Conservation (phyloP, 2,113 vertebrate species). For the Callithrix jacchus region DNA sequence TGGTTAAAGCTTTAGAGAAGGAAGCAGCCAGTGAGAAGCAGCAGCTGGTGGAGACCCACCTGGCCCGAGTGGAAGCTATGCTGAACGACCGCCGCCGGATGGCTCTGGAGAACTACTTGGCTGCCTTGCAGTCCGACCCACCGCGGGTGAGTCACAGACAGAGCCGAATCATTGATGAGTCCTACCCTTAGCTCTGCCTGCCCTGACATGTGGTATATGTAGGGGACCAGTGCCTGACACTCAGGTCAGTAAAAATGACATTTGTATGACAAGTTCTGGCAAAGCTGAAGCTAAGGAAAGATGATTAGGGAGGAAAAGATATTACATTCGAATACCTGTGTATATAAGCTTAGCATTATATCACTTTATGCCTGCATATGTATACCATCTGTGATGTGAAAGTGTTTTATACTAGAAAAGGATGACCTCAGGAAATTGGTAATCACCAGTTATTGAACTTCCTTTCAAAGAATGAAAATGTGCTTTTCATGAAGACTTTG, state of each 20-base stretch:
- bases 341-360: too few species aligned
- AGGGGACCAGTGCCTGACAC: neutral
- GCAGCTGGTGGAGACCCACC: constrained; percentile 97
- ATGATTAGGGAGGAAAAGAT: neutral
- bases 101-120: constrained; percentile 96
- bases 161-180: neutral
- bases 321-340: neutral
- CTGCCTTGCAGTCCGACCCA: constrained; percentile 94
- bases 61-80: constrained; percentile 97
- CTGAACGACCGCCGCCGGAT: constrained; percentile 95
- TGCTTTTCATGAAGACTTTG: neutral
- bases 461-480: neutral
- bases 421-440: neutral
- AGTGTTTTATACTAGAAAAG: neutral
- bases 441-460: neutral
- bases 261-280: neutral
- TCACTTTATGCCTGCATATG: accelerated
- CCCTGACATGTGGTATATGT: neutral
- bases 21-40: constrained; percentile 98
- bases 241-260: neutral
- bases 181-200: neutral
- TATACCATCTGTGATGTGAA: neutral
- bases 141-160: constrained; percentile 86
- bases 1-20: constrained; percentile 97
- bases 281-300: neutral